Evolutionary conservation across 2,888 invertebrate genomes (phyloP).

Genomic region (Cyaniris semiargus): DNA sequence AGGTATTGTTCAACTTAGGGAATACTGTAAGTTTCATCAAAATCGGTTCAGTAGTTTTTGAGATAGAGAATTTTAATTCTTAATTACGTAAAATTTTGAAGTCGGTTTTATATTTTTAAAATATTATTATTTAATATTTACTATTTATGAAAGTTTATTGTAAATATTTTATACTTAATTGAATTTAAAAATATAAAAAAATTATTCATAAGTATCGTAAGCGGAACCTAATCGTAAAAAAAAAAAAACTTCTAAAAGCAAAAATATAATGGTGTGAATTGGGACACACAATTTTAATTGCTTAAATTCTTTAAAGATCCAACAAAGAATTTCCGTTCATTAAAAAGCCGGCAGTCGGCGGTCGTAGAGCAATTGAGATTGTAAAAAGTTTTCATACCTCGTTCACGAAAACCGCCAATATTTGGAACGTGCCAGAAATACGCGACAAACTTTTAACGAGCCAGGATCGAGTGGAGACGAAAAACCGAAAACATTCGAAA

Average conservation of each 20-base stretch:
- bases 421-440: conserved; percentile 36
- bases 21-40: too few species aligned
- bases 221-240: neutral
- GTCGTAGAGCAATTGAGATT: conserved; percentile 26
- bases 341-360: conserved; percentile 20
- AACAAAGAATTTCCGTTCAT: conserved; percentile 20
- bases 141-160: too few species aligned
- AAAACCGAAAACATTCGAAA: conserved; percentile 40
- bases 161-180: too few species aligned
- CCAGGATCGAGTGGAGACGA: conserved; percentile 52
- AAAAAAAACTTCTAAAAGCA: neutral
- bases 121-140: too few species aligned
- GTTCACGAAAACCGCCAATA: conserved; percentile 32
- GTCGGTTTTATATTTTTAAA: too few species aligned
- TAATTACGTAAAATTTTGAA: too few species aligned
- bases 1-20: too few species aligned
- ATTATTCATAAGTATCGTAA: neutral
- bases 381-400: conserved; percentile 28
- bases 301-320: neutral
- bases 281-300: conserved; percentile 18
- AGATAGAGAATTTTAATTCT: too few species aligned
- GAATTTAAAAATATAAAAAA: too few species aligned
- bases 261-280: conserved; percentile 7
- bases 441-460: conserved; percentile 57
- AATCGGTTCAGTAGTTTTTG: too few species aligned